Percentiles rank a stretch among this genome's conserved stretches.
Conservation (phyloP, 1,140 invertebrate species). For the Acromyrmex heyeri region DNA sequence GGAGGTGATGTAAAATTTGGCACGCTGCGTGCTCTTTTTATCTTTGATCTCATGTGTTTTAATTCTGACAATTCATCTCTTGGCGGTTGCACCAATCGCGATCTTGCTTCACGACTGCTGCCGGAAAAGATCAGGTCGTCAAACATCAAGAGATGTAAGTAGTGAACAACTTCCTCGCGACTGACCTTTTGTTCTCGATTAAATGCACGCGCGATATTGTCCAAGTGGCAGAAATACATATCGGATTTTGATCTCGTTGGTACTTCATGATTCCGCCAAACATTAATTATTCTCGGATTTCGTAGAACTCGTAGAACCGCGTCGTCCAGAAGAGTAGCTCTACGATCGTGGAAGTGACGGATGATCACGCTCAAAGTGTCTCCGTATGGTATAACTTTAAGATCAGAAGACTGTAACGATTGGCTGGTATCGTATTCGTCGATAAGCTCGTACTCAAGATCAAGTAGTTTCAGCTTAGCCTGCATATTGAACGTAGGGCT, state of each 20-base stretch:
- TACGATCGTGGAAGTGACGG: constrained; percentile 25
- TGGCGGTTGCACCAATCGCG: neutral
- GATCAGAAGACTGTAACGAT: neutral
- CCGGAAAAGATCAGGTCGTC: constrained; percentile 67
- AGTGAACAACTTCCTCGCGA: constrained; percentile 49
- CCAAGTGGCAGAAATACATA: constrained; percentile 57
- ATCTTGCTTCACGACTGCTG: too few species aligned
- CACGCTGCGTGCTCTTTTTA: neutral
- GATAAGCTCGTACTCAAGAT: constrained; percentile 66
- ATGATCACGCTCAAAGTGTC: constrained; percentile 64
- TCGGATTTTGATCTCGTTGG: neutral
- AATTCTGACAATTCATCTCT: neutral
- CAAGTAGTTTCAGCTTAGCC: constrained; percentile 50
- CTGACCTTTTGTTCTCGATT: constrained; percentile 42
- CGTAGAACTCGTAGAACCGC: constrained; percentile 29
- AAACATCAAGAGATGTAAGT: constrained; percentile 71
- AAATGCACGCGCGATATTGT: constrained; percentile 46
- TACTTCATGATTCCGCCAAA: neutral
- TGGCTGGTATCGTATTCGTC: constrained; percentile 69
- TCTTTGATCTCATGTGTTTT: neutral
- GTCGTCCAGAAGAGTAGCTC: constrained; percentile 37
- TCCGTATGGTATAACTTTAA: constrained; percentile 70
- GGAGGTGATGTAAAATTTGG: constrained; percentile 12
- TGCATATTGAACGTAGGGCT: neutral
- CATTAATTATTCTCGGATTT: constrained; percentile 40